A percentile compares a stretch with the other conserved stretches of the same genome.
phyloP scores from a whole-genome alignment of 2,113 vertebrate species.

The Zingel zingel region DNA sequence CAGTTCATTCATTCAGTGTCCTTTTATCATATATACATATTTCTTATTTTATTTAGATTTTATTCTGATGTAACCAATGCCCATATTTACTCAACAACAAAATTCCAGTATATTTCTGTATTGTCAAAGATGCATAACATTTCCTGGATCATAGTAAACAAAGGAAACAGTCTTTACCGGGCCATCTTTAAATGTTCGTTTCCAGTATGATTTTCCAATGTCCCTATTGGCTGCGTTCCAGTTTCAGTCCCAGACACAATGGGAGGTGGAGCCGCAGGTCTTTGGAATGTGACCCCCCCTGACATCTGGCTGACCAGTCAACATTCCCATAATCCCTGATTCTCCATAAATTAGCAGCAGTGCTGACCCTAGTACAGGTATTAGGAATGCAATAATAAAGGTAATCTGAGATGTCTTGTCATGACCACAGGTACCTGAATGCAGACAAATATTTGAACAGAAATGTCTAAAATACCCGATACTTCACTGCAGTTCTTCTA shows the following conservation, averaged over 20 bases:
- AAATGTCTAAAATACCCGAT: neutral
- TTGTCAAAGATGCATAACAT: slow-evolving; percentile 15
- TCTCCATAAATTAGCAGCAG: slow-evolving; percentile 22
- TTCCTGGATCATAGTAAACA: slow-evolving; percentile 37
- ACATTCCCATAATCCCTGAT: slow-evolving; percentile 68
- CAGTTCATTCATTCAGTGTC: neutral
- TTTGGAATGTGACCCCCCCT: slow-evolving; percentile 82
- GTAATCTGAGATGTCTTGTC: neutral
- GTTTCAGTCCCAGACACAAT: slow-evolving; percentile 79
- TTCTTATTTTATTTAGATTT: neutral
- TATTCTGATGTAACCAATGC: neutral
- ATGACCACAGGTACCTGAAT: neutral
- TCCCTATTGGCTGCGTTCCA: slow-evolving; percentile 43
- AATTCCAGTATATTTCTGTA: slow-evolving; percentile 8
- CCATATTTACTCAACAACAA: neutral
- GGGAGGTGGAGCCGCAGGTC: slow-evolving; percentile 79
- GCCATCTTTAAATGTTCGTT: slow-evolving; percentile 57
- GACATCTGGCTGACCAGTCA: slow-evolving; percentile 59
- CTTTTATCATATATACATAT: neutral
- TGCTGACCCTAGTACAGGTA: slow-evolving; percentile 16
- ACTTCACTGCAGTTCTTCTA: neutral
- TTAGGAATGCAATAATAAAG: slow-evolving; percentile 16
- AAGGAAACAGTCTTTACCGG: slow-evolving; percentile 24
- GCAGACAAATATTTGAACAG: neutral
- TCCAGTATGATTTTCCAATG: slow-evolving; percentile 66